Evolutionary conservation across 2,113 vertebrate genomes (phyloP).

Genomic region (Nesogale talazaci): DNA sequence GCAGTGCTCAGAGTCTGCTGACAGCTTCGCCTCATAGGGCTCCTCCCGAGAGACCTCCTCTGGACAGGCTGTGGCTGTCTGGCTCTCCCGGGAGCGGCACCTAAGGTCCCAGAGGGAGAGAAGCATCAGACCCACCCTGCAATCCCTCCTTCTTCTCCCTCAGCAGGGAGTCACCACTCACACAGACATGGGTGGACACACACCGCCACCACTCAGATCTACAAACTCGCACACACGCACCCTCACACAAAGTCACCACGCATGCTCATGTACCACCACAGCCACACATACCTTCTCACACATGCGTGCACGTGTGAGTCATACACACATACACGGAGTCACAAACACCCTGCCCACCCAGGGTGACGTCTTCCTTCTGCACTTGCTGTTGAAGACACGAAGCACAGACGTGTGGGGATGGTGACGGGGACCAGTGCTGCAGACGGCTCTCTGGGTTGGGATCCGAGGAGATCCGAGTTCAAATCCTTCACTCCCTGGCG

Average conservation of each 20-base stretch:
- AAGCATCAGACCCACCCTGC: background rate
- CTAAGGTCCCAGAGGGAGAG: conserved; percentile 76
- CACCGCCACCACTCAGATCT: too few species aligned
- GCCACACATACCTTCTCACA: too few species aligned
- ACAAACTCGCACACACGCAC: background rate
- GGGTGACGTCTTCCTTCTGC: background rate
- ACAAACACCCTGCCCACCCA: too few species aligned
- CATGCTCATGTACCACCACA: too few species aligned
- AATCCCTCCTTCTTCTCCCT: background rate
- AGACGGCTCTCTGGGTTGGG: background rate
- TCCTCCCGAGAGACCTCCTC: conserved; percentile 92
- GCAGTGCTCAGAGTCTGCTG: conserved; percentile 90
- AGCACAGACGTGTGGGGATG: background rate
- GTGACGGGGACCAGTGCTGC: background rate
- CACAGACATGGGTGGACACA: too few species aligned
- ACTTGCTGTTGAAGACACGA: fast-evolving
- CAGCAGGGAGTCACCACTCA: background rate
- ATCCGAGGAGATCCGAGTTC: conserved; percentile 1
- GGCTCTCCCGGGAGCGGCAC: conserved; percentile 94
- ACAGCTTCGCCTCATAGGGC: conserved; percentile 90
- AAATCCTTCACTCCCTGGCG: background rate
- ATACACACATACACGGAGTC: too few species aligned
- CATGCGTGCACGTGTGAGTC: too few species aligned
- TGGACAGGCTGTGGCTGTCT: conserved; percentile 91
- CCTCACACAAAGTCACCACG: too few species aligned